Evolutionary conservation across 2,113 vertebrate species (phyloP).

Genomic region (Dicrurus megarhynchus): DNA sequence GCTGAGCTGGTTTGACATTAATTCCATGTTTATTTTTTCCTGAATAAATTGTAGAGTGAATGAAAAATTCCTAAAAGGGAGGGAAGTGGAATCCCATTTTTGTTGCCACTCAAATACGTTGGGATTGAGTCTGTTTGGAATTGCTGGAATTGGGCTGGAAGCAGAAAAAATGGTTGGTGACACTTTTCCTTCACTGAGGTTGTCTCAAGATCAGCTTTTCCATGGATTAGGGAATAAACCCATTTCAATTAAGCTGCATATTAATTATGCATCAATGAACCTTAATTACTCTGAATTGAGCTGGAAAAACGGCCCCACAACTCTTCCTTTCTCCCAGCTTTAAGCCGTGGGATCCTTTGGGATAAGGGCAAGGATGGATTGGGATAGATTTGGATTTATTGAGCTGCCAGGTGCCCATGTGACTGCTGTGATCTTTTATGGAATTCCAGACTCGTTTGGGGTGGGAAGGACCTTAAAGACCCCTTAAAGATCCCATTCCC

Average conservation of each 20-base stretch:
- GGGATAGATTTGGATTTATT: not conserved
- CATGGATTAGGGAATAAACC: not conserved
- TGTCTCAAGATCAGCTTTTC: fast-evolving
- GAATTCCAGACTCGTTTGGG: not conserved
- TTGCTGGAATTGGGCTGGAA: not conserved
- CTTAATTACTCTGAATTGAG: not conserved
- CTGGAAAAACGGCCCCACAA: not conserved
- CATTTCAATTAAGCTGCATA: not conserved
- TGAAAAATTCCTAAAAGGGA: not conserved
- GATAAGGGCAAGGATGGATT: not conserved
- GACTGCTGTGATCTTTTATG: no score
- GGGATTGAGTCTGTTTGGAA: not conserved
- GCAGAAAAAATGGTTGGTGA: not conserved
- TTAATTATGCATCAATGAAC: not conserved
- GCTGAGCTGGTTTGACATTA: not conserved
- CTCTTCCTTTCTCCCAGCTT: not conserved
- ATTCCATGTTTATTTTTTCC: not conserved
- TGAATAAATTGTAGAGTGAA: not conserved
- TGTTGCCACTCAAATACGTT: fast-evolving
- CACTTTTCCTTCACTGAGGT: not conserved
- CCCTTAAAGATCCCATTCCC: not conserved
- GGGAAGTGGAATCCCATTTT: not conserved
- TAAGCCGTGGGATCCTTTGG: not conserved
- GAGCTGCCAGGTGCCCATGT: not conserved
- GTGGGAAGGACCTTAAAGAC: not conserved